Conservation (phyloP, 1,140 invertebrate species). For the Dryas iulia region DNA sequence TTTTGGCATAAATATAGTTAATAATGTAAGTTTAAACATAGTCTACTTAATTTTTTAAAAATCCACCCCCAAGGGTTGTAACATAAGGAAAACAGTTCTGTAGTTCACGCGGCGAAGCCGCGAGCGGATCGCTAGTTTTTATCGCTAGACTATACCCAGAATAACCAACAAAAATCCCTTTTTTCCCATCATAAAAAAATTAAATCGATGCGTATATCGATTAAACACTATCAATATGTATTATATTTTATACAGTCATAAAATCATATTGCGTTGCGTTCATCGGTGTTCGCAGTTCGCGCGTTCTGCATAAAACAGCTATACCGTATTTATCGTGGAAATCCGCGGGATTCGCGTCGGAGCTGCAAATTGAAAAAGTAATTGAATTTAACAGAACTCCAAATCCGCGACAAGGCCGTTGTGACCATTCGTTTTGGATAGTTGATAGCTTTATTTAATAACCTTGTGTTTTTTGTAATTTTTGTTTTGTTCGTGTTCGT, state of each 20-base stretch:
- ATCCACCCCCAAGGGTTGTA: too few relatives aligned
- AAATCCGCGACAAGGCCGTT: slow-evolving; percentile 21
- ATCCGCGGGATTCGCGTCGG: slow-evolving; percentile 31
- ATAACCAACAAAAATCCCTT: too few relatives aligned
- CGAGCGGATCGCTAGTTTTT: too few relatives aligned
- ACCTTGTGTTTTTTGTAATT: not conserved
- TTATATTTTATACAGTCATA: slow-evolving; percentile 2
- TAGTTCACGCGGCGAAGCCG: too few relatives aligned
- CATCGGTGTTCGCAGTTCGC: too few relatives aligned
- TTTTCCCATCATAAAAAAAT: not conserved
- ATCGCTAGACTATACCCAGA: too few relatives aligned
- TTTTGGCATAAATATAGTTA: too few relatives aligned
- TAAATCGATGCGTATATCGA: slow-evolving; percentile 1
- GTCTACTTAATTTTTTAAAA: too few relatives aligned
- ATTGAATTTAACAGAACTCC: slow-evolving; percentile 36
- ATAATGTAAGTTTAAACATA: too few relatives aligned
- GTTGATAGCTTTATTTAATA: slow-evolving; percentile 8
- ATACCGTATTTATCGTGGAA: slow-evolving; percentile 27
- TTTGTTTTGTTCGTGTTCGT: not conserved
- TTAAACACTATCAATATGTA: not conserved
- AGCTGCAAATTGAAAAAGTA: slow-evolving; percentile 37
- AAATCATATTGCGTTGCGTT: not conserved
- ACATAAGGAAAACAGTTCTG: too few relatives aligned
- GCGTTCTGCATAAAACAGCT: slow-evolving; percentile 17
- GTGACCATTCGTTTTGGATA: slow-evolving; percentile 13